A percentile compares a stretch with the other conserved stretches of the same genome.
Conservation (phyloP, 37 sponge, comb jelly and placozoan genomes). For the Halichondria panicea region DNA sequence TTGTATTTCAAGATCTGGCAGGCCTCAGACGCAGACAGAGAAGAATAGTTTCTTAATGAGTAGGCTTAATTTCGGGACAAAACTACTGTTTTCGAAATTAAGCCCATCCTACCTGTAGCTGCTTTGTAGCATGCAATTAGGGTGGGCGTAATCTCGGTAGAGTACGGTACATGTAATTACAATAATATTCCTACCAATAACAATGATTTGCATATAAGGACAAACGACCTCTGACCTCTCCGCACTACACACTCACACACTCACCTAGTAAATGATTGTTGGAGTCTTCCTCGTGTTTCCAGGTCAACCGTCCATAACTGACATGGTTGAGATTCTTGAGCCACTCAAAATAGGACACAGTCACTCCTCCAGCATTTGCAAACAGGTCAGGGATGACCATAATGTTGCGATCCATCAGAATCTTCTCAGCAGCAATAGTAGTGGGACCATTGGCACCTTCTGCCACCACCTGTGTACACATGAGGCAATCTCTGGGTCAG, state of each 20-base stretch:
- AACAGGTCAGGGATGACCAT: conserved; percentile 96
- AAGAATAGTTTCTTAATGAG: no score
- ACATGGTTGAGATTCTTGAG: conserved; percentile 99
- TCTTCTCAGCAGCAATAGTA: conserved; percentile 92
- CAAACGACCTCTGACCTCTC: background rate
- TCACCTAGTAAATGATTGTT: conserved; percentile 89
- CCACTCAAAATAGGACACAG: conserved; percentile 99
- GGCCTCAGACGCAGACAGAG: no score
- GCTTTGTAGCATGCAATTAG: no score
- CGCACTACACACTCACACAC: conserved; percentile 6
- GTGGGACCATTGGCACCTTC: conserved; percentile 99
- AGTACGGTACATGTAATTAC: no score
- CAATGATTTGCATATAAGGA: no score
- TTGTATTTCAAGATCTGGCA: no score
- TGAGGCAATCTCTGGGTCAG: no score
- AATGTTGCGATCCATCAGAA: conserved; percentile 72
- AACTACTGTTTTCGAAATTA: no score
- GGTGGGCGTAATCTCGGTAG: no score
- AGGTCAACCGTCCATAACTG: conserved; percentile 92
- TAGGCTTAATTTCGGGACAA: no score
- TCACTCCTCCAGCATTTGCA: conserved; percentile 99
- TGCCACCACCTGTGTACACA: conserved; percentile 84
- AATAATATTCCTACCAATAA: no score
- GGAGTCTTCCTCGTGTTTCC: conserved; percentile 93
- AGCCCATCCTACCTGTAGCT: no score